Conservation (phyloP, 2,797 vertebrate species). For the Chelon labrosus region DNA sequence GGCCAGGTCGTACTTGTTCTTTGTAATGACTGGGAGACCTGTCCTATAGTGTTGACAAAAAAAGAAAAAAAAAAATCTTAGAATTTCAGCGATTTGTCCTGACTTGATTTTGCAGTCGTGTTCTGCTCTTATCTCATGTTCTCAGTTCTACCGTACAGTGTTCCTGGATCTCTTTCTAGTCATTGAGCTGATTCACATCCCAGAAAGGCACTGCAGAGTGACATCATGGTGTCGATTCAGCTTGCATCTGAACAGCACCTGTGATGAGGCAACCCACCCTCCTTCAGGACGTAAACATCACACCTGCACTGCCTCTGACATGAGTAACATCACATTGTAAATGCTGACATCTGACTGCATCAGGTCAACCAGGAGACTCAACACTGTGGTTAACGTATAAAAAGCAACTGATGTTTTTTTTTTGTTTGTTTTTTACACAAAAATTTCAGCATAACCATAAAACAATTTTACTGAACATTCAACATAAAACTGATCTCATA, state of each 20-base stretch:
- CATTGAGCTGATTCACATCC: not conserved
- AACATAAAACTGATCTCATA: too few relatives aligned
- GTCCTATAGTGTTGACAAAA: too few relatives aligned
- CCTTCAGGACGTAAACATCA: constrained; percentile 40
- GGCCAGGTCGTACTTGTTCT: too few relatives aligned
- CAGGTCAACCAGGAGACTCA: not conserved
- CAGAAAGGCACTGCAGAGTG: constrained; percentile 20
- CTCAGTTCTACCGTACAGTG: too few relatives aligned
- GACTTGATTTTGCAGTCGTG: too few relatives aligned
- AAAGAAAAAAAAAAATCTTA: too few relatives aligned
- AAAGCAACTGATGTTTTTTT: constrained; percentile 8
- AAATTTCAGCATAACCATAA: too few relatives aligned
- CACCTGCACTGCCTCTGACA: constrained; percentile 52
- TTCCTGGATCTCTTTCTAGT: not conserved
- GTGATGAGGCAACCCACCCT: constrained; percentile 29
- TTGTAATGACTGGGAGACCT: too few relatives aligned
- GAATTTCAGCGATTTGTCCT: too few relatives aligned
- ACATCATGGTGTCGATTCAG: constrained; percentile 34
- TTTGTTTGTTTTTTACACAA: too few relatives aligned
- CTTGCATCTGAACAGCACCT: constrained; percentile 48
- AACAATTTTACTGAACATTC: too few relatives aligned
- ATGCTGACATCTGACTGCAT: constrained; percentile 7
- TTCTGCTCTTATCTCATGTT: too few relatives aligned
- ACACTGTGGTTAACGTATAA: not conserved
- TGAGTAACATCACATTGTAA: constrained; percentile 22